phyloP scores from a whole-genome alignment of 2,888 invertebrate species.

The Drosophila dives region DNA sequence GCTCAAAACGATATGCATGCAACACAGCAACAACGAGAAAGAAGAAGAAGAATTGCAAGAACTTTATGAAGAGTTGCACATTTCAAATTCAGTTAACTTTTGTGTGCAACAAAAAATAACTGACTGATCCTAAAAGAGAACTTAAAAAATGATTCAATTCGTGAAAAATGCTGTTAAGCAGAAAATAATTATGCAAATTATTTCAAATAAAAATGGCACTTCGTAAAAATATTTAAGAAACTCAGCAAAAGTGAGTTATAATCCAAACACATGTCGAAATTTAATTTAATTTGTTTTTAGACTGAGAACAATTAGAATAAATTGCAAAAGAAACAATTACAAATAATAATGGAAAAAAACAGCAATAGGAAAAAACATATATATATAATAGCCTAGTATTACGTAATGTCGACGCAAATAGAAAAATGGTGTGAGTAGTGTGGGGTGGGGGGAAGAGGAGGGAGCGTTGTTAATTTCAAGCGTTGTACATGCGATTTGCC shows the following conservation, averaged over 20 bases:
- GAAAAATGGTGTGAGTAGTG: not conserved
- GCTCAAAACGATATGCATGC: not conserved
- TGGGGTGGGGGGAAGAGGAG: too few species aligned
- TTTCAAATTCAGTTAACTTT: not conserved
- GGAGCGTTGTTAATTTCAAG: conserved; percentile 38
- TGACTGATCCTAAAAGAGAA: not conserved
- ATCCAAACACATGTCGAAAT: not conserved
- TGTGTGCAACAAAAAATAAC: not conserved
- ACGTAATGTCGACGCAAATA: conserved; percentile 9
- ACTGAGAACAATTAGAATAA: too few species aligned
- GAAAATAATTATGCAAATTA: not conserved
- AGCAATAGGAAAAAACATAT: not conserved
- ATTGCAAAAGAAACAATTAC: too few species aligned
- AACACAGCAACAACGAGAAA: not conserved
- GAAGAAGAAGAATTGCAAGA: not conserved
- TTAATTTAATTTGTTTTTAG: too few species aligned
- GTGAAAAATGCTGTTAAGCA: not conserved
- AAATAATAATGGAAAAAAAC: not conserved
- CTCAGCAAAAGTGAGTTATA: not conserved
- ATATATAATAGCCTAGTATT: conserved; percentile 3
- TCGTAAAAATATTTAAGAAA: not conserved
- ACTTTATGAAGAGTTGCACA: conserved; percentile 9
- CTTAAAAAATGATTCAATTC: not conserved
- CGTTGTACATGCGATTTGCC: conserved; percentile 28
- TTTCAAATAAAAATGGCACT: not conserved